Conservation (phyloP, 2,113 vertebrate species). For the Macquaria ambigua region DNA sequence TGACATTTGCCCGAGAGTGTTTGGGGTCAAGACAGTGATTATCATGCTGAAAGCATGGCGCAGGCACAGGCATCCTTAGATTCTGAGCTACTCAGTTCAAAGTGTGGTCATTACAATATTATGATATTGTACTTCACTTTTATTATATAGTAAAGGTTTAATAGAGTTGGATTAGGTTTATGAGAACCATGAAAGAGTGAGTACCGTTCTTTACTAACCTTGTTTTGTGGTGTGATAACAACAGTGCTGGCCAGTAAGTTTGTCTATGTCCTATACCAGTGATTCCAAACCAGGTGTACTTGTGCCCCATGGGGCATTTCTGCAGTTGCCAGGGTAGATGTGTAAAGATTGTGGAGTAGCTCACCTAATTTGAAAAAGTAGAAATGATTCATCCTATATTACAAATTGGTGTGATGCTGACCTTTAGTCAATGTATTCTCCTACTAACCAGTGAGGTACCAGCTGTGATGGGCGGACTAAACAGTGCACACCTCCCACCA, state of each 20-base stretch:
- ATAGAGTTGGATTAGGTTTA: constrained; percentile 53
- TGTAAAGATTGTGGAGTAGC: background rate
- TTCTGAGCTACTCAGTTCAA: constrained; percentile 10
- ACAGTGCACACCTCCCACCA: background rate
- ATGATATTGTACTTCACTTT: constrained; percentile 54
- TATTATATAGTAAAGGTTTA: constrained; percentile 63
- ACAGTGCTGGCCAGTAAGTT: background rate
- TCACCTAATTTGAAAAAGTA: background rate
- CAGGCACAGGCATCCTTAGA: constrained; percentile 58
- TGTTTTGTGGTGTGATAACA: constrained; percentile 8
- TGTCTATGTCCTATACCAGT: background rate
- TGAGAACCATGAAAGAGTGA: constrained; percentile 40
- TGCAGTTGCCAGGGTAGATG: background rate
- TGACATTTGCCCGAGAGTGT: constrained; percentile 80
- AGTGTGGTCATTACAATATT: constrained; percentile 52
- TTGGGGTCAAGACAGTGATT: constrained; percentile 77
- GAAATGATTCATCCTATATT: background rate
- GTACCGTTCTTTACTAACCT: constrained; percentile 18
- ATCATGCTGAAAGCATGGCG: constrained; percentile 69
- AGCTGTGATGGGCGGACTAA: background rate
- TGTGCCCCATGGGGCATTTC: background rate
- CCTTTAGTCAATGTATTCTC: background rate
- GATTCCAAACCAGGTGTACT: background rate
- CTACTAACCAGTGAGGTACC: background rate
- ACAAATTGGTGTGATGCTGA: background rate